Percentiles rank a stretch among this genome's conserved stretches.
Evolutionary conservation across 1,140 invertebrate species (phyloP).

Genomic region (Odontomachus brunneus): DNA sequence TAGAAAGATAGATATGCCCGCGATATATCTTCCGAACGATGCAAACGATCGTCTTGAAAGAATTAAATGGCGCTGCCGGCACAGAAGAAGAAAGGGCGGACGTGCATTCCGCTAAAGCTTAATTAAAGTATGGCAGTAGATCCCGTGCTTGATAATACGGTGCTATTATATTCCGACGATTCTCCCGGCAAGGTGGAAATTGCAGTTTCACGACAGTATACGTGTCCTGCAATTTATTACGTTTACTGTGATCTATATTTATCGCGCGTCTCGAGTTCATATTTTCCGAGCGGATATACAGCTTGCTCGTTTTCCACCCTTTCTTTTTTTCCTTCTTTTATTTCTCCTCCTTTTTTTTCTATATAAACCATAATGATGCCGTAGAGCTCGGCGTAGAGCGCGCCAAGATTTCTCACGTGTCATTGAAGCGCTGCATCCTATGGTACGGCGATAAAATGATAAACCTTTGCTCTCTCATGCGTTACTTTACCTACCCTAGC

Average conservation of each 20-base stretch:
- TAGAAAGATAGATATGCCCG: neutral
- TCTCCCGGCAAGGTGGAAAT: conserved; percentile 2
- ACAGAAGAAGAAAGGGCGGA: neutral
- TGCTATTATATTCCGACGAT: conserved; percentile 27
- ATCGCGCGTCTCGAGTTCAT: conserved; percentile 42
- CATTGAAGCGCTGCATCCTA: conserved; percentile 51
- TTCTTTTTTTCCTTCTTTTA: conserved; percentile 3
- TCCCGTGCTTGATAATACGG: conserved; percentile 8
- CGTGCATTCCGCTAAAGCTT: neutral
- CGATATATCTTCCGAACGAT: neutral
- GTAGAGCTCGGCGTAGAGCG: conserved; percentile 33
- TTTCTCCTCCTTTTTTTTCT: conserved; percentile 21
- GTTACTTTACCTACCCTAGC: conserved; percentile 46
- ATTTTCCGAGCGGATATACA: conserved; percentile 33
- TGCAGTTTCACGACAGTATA: conserved; percentile 38
- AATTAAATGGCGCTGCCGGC: neutral
- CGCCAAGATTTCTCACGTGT: conserved; percentile 67
- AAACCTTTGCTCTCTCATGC: conserved; percentile 68
- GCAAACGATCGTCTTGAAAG: neutral
- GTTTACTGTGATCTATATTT: conserved; percentile 53
- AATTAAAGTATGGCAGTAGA: conserved; percentile 15
- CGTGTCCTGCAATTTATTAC: conserved; percentile 28
- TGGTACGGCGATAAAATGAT: conserved; percentile 65
- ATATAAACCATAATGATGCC: conserved; percentile 44
- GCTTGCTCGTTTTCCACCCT: conserved; percentile 33